A percentile compares a stretch with the other conserved stretches of the same genome.
Conservation (phyloP, 2,113 vertebrate genomes). For the Montifringilla adamsi region DNA sequence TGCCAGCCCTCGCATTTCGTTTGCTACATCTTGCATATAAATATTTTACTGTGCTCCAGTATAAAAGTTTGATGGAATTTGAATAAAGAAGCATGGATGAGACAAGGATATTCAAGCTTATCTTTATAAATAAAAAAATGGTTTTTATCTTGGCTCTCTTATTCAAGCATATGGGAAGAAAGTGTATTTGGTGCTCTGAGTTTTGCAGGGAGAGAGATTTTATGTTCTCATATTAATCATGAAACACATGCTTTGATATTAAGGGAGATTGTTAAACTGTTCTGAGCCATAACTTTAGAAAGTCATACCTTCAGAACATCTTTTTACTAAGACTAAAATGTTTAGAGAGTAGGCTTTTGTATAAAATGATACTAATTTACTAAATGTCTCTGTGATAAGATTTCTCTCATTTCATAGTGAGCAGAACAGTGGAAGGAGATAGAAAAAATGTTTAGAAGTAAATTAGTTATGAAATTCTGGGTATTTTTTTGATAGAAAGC, state of each 20-base stretch:
- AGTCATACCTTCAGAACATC: not conserved
- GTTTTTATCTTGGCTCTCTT: not conserved
- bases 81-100: not conserved
- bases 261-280: not conserved
- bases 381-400: not conserved
- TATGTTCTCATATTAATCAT: not conserved
- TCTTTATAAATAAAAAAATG: not conserved
- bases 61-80: conserved; percentile 36
- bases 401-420: not conserved
- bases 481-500: not conserved
- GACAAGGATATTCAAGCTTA: not conserved
- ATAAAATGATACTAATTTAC: not conserved
- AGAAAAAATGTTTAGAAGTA: not conserved
- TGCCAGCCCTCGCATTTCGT: not conserved
- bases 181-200: not conserved
- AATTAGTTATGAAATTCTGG: not conserved
- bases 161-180: not conserved
- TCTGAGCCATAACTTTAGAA: not conserved
- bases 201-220: not conserved
- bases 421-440: not conserved
- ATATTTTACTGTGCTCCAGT: not conserved
- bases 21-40: not conserved
- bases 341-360: not conserved
- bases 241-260: not conserved
- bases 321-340: not conserved